Base-by-base conservation (phyloP, 2,888 invertebrate species). In the Agapetus fuscipes region DNA sequence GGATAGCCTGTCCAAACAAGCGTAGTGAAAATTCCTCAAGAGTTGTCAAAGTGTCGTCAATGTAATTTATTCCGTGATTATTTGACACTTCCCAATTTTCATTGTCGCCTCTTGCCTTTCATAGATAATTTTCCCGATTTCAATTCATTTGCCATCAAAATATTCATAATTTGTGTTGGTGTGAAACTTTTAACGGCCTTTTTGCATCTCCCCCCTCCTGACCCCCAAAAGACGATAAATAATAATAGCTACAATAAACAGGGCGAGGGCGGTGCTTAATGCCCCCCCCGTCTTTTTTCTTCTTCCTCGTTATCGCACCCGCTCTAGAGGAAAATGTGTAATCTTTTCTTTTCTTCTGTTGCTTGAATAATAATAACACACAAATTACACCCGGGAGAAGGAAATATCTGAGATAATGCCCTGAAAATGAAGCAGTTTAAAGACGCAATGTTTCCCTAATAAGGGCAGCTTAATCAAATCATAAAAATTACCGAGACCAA, bases 141-240 rank as follows among this genome's bases (percentile, higher is more conserved):
- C 20, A 20, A 20, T 20, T 20, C 20, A 20, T 20, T 20, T 20
- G 20, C 4, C 4, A 20, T 6, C 20, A 20, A 41, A 41, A 41
- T 37, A 37, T 37, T 37, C 36, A 41, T 41, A 32, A 25, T 24
- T 37, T 17, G 30, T 15, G 13, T 14, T 36, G 31, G 13, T 15
- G 30, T 16, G 20, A 14, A 40, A 36, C 35, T 40, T 40, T 40
- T 40, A 40, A 40, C 35, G 35, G 40, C 16, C 30, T 26, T 39
- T 33, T 28, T 26, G 26, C 39, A 29, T 24, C 13, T 13, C 36
- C n/a, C 15, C n/a, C 20, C 27, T 9, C 14, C 20, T 4, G 20
- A n/a, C n/a, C n/a, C 20, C 4, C 20, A 20, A 20, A 20, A 20
- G 4, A 20, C 4, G 4, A 20, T 4, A 12, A 30, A 32, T 32